These are phyloP conservation scores for Schizothorax lantsangensis DNA, from an alignment of 2,797 vertebrate genomes.

Conservation along the genomic window DNA sequence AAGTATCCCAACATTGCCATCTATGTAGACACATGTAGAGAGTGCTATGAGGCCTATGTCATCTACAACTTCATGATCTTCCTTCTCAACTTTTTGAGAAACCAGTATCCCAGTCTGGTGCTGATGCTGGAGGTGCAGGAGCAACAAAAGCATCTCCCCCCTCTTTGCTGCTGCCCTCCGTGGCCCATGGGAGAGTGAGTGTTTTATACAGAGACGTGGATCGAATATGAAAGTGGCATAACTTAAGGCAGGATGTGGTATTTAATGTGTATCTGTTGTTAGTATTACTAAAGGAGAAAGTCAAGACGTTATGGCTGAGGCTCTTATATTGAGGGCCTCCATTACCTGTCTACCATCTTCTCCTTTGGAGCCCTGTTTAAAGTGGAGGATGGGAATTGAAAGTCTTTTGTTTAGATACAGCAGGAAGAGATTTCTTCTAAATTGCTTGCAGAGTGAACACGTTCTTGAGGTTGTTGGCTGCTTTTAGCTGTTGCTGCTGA, in stretches of 20 bases:
- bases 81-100: constrained; percentile 93
- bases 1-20: constrained; percentile 95
- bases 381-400: not conserved
- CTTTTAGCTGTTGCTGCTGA: constrained; percentile 28
- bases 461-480: constrained; percentile 1
- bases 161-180: constrained; percentile 93
- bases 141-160: constrained; percentile 94
- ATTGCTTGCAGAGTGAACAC: constrained; percentile 18
- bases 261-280: not conserved
- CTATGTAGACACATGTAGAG: constrained; percentile 98
- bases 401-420: not conserved
- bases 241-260: not conserved
- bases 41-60: constrained; percentile 98
- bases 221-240: not conserved
- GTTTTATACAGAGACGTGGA: not conserved
- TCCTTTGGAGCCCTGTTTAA: not conserved
- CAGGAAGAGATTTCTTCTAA: not conserved
- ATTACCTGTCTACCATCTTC: constrained; percentile 9
- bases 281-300: not conserved
- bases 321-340: not conserved
- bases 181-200: constrained; percentile 99
- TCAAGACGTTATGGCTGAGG: not conserved
- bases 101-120: constrained; percentile 93
- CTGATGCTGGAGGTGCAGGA: constrained; percentile 96
- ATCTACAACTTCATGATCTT: constrained; percentile 99